Base-by-base conservation (phyloP, 2,888 invertebrate species). In the Amblyjoppa proteus region DNA sequence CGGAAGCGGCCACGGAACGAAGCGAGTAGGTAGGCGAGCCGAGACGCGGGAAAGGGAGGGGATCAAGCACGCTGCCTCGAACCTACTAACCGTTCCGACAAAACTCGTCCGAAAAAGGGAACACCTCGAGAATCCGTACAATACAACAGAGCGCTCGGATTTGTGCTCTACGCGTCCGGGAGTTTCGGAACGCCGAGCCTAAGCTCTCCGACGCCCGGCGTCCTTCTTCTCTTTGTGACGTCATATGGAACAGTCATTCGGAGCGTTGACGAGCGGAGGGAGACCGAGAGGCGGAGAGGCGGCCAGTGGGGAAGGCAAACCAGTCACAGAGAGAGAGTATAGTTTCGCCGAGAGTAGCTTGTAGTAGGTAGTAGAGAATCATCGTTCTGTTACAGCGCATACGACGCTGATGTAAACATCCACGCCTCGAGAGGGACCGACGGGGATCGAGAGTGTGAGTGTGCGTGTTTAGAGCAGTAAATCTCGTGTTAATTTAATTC, bases 211-310 rank as follows among this genome's bases (percentile, higher is more conserved):
- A 38, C 53, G 34, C 34, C n/a, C 31, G 64, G 85, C 85, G 71
- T 84, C 76, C 78, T 70, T 38, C 61, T 74, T 56, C 75, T 81
- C 87, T 87, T 85, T 87, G 85, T 87, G 88, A 87, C 88, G 88
- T 88, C 88, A 85, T 70, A 68, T 45, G 61, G 75, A 81, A 81
- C 64, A 86, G 83, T 86, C 85, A 87, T 85, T 74, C 83, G 58
- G 25, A 31, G 76, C 74, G 56, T 70, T 38, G 83, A 80, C 84
- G 87, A 88, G 83, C 87, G 81, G 79, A 77, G 76, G 58, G 58
- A 76, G 34, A 78, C 58, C 58, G 76, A 75, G 51, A 70, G 78
- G 3, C 64, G 20, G 64, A 45, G 70, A 28, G 77, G 20, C 56
- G 66, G 70, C 56, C 56, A 38, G 25, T 53, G 53, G 64, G 77